phyloP scores from a whole-genome alignment of 2,113 vertebrate species.

The Lepisosteus osseus region DNA sequence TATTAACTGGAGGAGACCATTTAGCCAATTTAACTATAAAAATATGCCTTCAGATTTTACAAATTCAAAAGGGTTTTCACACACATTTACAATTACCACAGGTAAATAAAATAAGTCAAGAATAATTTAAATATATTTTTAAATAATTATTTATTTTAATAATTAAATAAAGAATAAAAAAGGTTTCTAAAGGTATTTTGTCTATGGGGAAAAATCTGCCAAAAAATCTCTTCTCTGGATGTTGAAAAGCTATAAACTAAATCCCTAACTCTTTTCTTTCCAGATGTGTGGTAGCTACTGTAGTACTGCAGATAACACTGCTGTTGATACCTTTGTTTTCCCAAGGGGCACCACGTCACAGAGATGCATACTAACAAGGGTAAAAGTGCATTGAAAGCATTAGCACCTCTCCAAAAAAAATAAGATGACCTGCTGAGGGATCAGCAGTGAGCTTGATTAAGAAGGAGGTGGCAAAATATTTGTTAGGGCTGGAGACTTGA shows the following conservation, averaged over 20 bases:
- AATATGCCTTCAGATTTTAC: no score
- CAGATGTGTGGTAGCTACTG: conserved; percentile 1
- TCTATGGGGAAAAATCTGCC: no score
- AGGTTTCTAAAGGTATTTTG: no score
- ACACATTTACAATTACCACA: no score
- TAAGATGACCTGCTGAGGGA: conserved; percentile 52
- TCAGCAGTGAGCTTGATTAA: conserved; percentile 44
- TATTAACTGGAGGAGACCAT: no score
- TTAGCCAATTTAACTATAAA: no score
- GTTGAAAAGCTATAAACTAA: background rate
- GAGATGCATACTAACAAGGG: conserved; percentile 37
- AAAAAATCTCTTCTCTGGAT: background rate
- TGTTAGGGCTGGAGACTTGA: conserved; percentile 39
- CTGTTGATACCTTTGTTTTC: background rate
- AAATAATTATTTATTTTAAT: no score
- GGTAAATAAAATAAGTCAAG: no score
- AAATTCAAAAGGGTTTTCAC: no score
- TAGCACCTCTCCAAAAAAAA: conserved; percentile 44
- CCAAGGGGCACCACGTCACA: background rate
- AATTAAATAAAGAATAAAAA: no score
- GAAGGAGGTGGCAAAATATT: conserved; percentile 59
- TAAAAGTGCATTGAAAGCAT: conserved; percentile 46
- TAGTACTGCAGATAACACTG: background rate
- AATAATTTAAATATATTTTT: no score
- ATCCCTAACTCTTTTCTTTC: background rate